Evolutionary conservation across 2,888 invertebrate species (phyloP).

Genomic region (Strigamia crassipes): DNA sequence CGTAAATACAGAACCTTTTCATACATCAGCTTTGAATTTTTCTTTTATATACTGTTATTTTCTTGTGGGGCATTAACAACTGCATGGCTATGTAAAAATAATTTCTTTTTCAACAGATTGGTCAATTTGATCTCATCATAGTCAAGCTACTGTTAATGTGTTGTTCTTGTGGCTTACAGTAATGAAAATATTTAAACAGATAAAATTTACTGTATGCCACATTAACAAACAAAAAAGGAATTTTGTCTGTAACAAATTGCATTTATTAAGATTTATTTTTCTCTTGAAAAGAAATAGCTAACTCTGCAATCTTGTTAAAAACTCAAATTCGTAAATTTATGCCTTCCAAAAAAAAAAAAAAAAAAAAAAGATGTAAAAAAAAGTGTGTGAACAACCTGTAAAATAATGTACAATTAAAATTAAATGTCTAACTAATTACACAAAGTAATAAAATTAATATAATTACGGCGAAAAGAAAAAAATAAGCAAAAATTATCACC

Average conservation of each 20-base stretch:
- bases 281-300: background rate
- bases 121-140: too few relatives aligned
- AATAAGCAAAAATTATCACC: background rate
- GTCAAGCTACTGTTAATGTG: too few relatives aligned
- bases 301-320: conserved; percentile 8
- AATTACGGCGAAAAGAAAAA: background rate
- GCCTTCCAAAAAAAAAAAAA: background rate
- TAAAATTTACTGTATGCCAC: too few relatives aligned
- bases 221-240: background rate
- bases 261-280: background rate
- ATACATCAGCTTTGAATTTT: too few relatives aligned
- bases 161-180: too few relatives aligned
- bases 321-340: conserved; percentile 10
- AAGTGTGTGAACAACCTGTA: background rate
- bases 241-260: background rate
- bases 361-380: background rate
- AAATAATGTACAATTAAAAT: conserved; percentile 28
- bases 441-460: background rate
- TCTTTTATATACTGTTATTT: too few relatives aligned
- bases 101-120: too few relatives aligned
- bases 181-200: too few relatives aligned
- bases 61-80: too few relatives aligned
- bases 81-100: too few relatives aligned
- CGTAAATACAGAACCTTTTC: too few relatives aligned
- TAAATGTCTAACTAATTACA: background rate